Conservation (phyloP, 2,113 vertebrate genomes). For the Sakesphorus luctuosus region DNA sequence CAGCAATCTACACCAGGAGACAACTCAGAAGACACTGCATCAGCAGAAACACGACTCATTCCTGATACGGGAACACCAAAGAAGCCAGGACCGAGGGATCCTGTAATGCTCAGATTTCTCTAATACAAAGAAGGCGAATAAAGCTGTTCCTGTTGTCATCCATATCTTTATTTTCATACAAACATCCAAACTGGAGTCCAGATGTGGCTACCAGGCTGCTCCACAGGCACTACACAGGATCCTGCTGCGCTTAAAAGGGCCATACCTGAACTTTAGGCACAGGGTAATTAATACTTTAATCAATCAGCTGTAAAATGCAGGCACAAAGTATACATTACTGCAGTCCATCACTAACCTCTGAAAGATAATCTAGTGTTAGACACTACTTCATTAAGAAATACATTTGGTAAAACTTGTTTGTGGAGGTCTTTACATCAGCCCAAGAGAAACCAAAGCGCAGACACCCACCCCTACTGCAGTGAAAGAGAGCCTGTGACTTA, state of each 20-base stretch:
- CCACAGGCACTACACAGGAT: neutral
- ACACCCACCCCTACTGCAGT: rapidly evolving
- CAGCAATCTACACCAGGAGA: constrained; percentile 61
- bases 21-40: constrained; percentile 72
- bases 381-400: constrained; percentile 63
- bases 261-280: constrained; percentile 57
- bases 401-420: constrained; percentile 23
- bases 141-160: constrained; percentile 47
- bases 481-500: neutral
- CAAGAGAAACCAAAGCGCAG: neutral
- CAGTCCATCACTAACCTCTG: constrained; percentile 70
- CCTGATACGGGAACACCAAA: constrained; percentile 33
- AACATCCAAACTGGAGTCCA: constrained; percentile 39
- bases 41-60: constrained; percentile 72
- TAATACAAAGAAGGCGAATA: neutral
- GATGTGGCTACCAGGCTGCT: neutral
- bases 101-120: constrained; percentile 38
- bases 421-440: neutral
- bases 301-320: constrained; percentile 80
- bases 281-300: constrained; percentile 83
- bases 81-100: constrained; percentile 50
- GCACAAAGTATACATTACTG: constrained; percentile 77
- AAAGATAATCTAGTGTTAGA: constrained; percentile 72
- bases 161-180: constrained; percentile 59
- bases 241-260: constrained; percentile 30